A percentile compares a stretch with the other conserved stretches of the same genome.
Conservation (phyloP, 2,888 invertebrate species). For the Ectobius pallidus region DNA sequence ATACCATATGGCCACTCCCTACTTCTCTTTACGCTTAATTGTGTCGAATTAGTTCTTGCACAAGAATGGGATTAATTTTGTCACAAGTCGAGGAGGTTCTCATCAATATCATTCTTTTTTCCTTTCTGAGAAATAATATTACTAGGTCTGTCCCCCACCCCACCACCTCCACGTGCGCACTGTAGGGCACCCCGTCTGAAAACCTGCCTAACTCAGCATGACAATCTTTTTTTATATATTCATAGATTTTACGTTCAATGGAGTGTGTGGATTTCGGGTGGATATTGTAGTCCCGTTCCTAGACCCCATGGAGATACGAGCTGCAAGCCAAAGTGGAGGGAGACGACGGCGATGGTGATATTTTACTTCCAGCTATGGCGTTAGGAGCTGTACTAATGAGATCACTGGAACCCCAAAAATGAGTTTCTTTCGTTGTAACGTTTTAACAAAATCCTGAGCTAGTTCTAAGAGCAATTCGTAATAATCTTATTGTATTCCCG, state of each 20-base stretch:
- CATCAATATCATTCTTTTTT: background rate
- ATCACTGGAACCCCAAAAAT: too few species aligned
- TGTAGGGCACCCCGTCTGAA: too few species aligned
- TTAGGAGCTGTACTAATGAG: too few species aligned
- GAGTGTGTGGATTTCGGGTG: background rate
- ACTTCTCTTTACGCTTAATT: slow-evolving; percentile 9
- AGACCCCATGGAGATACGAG: background rate
- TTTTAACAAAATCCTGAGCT: too few species aligned
- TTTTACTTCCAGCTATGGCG: background rate
- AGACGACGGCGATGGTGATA: background rate
- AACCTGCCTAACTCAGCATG: background rate
- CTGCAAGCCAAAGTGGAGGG: background rate
- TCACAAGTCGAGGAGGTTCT: background rate
- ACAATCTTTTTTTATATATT: background rate
- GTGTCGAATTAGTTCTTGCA: slow-evolving; percentile 2
- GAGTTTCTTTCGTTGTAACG: too few species aligned
- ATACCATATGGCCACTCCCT: background rate
- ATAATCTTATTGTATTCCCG: too few species aligned
- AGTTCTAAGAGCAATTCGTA: too few species aligned
- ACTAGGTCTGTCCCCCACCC: background rate
- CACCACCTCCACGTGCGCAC: too few species aligned
- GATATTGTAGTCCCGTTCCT: background rate
- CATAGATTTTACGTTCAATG: background rate
- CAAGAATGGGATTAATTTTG: background rate
- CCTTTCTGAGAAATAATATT: too few species aligned